Conservation (phyloP, 2,113 vertebrate genomes). For the Odontesthes bonariensis region DNA sequence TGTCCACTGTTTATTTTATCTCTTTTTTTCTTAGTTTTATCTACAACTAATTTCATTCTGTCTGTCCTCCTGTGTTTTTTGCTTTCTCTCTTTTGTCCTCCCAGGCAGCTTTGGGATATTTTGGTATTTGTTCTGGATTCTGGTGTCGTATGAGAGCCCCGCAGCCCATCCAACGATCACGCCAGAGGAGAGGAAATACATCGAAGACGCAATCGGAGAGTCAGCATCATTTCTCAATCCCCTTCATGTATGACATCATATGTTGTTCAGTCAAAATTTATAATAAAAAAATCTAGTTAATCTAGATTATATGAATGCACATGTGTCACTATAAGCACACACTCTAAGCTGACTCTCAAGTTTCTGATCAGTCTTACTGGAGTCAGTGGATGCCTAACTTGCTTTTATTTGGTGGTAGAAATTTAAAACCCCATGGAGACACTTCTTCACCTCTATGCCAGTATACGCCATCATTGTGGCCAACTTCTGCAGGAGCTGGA, state of each 20-base stretch:
- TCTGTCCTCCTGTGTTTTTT: neutral
- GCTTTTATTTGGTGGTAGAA: slow-evolving; percentile 82
- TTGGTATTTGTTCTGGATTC: slow-evolving; percentile 98
- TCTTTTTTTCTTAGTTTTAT: neutral
- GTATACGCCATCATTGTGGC: slow-evolving; percentile 95
- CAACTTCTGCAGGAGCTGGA: slow-evolving; percentile 96
- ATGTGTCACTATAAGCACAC: neutral
- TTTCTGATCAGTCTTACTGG: slow-evolving; percentile 1
- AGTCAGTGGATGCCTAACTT: slow-evolving; percentile 1
- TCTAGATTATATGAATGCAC: too few relatives aligned
- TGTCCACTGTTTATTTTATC: neutral
- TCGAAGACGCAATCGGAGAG: slow-evolving; percentile 98
- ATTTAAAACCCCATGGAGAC: slow-evolving; percentile 91
- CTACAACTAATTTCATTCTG: neutral
- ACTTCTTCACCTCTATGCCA: slow-evolving; percentile 96
- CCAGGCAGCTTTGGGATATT: slow-evolving; percentile 95
- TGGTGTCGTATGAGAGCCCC: slow-evolving; percentile 98
- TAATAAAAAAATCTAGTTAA: too few relatives aligned
- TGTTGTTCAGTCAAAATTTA: neutral
- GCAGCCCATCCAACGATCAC: slow-evolving; percentile 96
- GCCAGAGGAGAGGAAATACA: slow-evolving; percentile 96
- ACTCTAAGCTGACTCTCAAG: neutral
- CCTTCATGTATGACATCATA: slow-evolving; percentile 69
- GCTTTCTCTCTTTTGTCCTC: slow-evolving; percentile 29
- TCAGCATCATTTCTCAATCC: slow-evolving; percentile 87